Percentiles rank a stretch among this genome's conserved stretches.
phyloP scores from a whole-genome alignment of 2,797 vertebrate species.

The Pangasius djambal region DNA sequence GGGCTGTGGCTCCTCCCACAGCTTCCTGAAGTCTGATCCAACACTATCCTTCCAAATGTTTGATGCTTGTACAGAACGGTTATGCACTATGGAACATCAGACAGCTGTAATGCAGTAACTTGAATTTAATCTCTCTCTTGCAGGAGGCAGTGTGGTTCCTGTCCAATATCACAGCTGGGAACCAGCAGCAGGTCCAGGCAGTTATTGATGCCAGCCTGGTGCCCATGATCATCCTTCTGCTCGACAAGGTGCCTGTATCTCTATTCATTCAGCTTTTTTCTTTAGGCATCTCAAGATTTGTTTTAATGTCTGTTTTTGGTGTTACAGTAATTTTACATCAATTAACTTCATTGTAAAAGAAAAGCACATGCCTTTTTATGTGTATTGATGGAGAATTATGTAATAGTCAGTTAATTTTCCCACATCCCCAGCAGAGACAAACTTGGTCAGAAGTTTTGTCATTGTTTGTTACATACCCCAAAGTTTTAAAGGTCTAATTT shows the following conservation, averaged over 20 bases:
- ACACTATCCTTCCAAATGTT: constrained; percentile 26
- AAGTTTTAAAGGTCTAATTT: neutral
- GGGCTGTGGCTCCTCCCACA: constrained; percentile 55
- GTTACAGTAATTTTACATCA: neutral
- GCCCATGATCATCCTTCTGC: constrained; percentile 98
- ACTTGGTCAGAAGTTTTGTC: neutral
- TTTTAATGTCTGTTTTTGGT: neutral
- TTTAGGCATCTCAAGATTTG: too few relatives aligned
- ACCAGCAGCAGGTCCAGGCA: constrained; percentile 99
- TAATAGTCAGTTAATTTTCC: neutral
- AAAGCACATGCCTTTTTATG: neutral
- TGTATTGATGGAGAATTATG: neutral
- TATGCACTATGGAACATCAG: neutral
- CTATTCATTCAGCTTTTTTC: neutral
- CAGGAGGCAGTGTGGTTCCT: constrained; percentile 99
- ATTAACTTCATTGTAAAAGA: neutral
- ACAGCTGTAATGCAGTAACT: constrained; percentile 23
- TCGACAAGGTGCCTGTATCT: constrained; percentile 87
- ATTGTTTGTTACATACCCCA: neutral
- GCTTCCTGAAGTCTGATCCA: constrained; percentile 83
- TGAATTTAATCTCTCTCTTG: constrained; percentile 47
- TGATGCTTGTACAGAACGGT: neutral
- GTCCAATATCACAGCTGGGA: constrained; percentile 98
- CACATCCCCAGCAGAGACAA: neutral
- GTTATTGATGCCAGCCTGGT: constrained; percentile 98